A percentile compares a stretch with the other conserved stretches of the same genome.
Conservation (phyloP, 64 coral and sea anemone genomes). For the Astreopora myriophthalma region DNA sequence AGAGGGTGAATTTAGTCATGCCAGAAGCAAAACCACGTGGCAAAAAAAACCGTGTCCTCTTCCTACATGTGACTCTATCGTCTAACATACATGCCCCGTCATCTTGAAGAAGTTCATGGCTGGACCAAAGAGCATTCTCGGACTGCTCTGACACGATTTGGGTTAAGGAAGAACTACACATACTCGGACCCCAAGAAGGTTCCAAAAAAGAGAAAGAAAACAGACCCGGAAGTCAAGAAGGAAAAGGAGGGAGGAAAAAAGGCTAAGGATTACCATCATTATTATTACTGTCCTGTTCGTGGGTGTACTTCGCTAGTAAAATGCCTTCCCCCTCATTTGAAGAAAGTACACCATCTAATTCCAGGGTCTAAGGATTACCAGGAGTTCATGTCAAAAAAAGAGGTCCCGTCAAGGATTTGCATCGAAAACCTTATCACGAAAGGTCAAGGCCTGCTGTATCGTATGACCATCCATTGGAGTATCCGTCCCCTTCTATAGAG, state of each 20-base stretch:
- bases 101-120: too few species aligned
- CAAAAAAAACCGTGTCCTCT: too few species aligned
- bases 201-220: not conserved
- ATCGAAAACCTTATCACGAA: not conserved
- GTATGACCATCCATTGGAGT: not conserved
- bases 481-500: not conserved
- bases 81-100: too few species aligned
- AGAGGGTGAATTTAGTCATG: too few species aligned
- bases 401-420: not conserved
- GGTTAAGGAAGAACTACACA: not conserved
- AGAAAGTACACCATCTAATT: not conserved
- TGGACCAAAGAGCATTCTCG: too few species aligned
- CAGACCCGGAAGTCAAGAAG: not conserved
- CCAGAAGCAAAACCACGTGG: too few species aligned
- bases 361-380: not conserved
- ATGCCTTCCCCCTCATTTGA: not conserved
- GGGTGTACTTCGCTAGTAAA: not conserved
- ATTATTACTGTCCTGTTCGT: not conserved
- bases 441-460: not conserved
- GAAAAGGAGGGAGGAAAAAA: not conserved
- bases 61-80: too few species aligned
- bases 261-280: not conserved
- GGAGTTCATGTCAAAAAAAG: not conserved
- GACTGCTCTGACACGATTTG: not conserved
- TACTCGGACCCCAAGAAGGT: not conserved